Base-by-base conservation (phyloP, 1,140 invertebrate species). In the Stegodyphus mimosarum region DNA sequence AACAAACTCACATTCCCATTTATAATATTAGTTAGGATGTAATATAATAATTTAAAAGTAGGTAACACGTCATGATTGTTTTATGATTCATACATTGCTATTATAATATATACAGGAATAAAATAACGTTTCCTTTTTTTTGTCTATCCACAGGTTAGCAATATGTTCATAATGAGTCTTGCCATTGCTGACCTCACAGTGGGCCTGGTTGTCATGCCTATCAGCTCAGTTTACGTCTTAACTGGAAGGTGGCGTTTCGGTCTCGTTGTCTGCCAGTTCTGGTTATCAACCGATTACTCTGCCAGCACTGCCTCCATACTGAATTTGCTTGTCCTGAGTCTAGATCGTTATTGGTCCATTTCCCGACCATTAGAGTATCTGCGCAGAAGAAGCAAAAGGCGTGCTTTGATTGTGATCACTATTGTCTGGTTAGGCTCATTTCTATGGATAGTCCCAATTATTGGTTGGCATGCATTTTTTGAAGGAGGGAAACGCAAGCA, bases 161-260 rank as follows among this genome's bases (percentile, higher is more conserved):
- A 94, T 89, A 93, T 93, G 92, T 93, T 94, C 88, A 93, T 94
- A 83, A 92, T 94, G 88, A 92, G 92, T 85, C 89, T 94, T 84
- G 93, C 93, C 4, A 90, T 93, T n/a, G 93, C 93, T 6, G 93
- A 94, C 90, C 88, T 94, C 9, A 92, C 93, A 18, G 93, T 94
- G 6, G 93, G 93, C 5, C 87, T 93, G 6, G 90, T 93, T 72
- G 93, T 94, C 2, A 94, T 94, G 93, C 93, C 93, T 17, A 91
- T 94, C 70, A 93, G 92, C 87, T 91, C 93, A 6, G 90, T 91
- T 55, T 94, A 94, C 88, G 92, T 92, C 86, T 91, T 94, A 87
- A 92, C 92, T 53, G 92, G 91, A 67, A 89, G 91, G 73, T 94
- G 93, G 93, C 88, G 90, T 15, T 91, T 94, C 53, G 93, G 93